Evolutionary conservation across 2,113 vertebrate species (phyloP).

Genomic region (Actinemys pallida): DNA sequence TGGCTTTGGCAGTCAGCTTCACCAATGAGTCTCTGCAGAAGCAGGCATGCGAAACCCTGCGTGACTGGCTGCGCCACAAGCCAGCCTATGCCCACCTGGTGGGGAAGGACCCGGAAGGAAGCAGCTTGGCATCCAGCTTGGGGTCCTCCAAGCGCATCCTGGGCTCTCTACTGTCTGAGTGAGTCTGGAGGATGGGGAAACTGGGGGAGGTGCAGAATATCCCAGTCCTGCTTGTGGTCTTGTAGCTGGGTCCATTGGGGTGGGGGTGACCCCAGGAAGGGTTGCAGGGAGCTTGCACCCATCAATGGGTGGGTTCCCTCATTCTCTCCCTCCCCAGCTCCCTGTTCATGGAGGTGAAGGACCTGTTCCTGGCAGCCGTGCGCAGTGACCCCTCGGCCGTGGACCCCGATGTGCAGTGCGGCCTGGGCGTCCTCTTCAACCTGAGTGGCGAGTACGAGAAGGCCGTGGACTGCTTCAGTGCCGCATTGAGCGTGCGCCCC

Average conservation of each 20-base stretch:
- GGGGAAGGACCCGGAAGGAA: slow-evolving; percentile 66
- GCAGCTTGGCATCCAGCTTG: slow-evolving; percentile 44
- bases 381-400: slow-evolving; percentile 87
- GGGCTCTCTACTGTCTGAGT: slow-evolving; percentile 94
- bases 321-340: slow-evolving; percentile 79
- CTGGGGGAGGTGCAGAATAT: background rate
- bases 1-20: slow-evolving; percentile 97
- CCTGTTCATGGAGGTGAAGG: slow-evolving; percentile 92
- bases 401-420: slow-evolving; percentile 97
- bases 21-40: slow-evolving; percentile 97
- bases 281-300: background rate
- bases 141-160: slow-evolving; percentile 86
- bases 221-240: background rate
- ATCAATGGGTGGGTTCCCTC: background rate
- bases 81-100: slow-evolving; percentile 88
- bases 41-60: slow-evolving; percentile 95
- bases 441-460: slow-evolving; percentile 98
- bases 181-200: slow-evolving; percentile 70
- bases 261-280: background rate
- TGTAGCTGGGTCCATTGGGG: background rate
- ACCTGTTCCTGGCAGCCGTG: slow-evolving; percentile 92
- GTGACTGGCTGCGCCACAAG: slow-evolving; percentile 93
- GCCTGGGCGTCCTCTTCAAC: slow-evolving; percentile 97
- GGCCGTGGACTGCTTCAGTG: slow-evolving; percentile 96
- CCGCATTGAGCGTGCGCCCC: slow-evolving; percentile 91